Evolutionary conservation across 1,140 invertebrate genomes (phyloP).

Genomic region (Meloidogyne exigua): DNA sequence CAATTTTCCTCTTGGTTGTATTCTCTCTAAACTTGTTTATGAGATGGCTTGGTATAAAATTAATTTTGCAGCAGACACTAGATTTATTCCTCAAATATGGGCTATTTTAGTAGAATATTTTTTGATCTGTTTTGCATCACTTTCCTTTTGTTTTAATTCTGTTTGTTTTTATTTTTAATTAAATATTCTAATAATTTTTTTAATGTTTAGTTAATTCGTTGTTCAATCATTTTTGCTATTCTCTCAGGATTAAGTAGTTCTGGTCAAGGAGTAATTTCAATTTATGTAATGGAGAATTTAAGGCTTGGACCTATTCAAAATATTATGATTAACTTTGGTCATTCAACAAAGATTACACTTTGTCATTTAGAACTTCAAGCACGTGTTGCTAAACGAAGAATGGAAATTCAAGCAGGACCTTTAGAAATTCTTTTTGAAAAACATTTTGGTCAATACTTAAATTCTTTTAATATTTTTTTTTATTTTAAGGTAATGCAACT

Average conservation of each 20-base stretch:
- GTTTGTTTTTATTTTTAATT: slow-evolving; percentile 8
- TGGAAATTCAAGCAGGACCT: slow-evolving; percentile 34
- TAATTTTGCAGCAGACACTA: slow-evolving; percentile 42
- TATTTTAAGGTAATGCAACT: slow-evolving; percentile 6
- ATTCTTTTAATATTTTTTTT: no score
- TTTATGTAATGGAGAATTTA: slow-evolving; percentile 33
- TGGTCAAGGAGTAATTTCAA: slow-evolving; percentile 36
- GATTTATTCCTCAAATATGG: slow-evolving; percentile 17
- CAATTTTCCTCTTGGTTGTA: slow-evolving; percentile 42
- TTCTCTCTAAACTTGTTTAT: slow-evolving; percentile 29
- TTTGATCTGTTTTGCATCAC: slow-evolving; percentile 27
- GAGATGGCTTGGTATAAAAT: slow-evolving; percentile 38
- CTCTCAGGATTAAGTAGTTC: slow-evolving; percentile 31
- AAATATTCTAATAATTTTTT: background rate
- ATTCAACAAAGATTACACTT: slow-evolving; percentile 36
- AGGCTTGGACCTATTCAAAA: slow-evolving; percentile 37
- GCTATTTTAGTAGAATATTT: slow-evolving; percentile 32
- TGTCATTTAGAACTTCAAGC: slow-evolving; percentile 45
- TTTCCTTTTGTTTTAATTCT: slow-evolving; percentile 42
- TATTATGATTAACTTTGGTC: slow-evolving; percentile 37
- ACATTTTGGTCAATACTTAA: slow-evolving; percentile 33
- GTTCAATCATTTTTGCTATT: slow-evolving; percentile 34
- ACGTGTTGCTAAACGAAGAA: slow-evolving; percentile 24
- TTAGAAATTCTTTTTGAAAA: slow-evolving; percentile 44
- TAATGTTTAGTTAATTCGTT: slow-evolving; percentile 47